Percentiles rank a stretch among this genome's conserved stretches.
These are phyloP conservation scores for Fragum whitleyi DNA, from an alignment of 2,888 invertebrate species.

Conservation along the genomic window DNA sequence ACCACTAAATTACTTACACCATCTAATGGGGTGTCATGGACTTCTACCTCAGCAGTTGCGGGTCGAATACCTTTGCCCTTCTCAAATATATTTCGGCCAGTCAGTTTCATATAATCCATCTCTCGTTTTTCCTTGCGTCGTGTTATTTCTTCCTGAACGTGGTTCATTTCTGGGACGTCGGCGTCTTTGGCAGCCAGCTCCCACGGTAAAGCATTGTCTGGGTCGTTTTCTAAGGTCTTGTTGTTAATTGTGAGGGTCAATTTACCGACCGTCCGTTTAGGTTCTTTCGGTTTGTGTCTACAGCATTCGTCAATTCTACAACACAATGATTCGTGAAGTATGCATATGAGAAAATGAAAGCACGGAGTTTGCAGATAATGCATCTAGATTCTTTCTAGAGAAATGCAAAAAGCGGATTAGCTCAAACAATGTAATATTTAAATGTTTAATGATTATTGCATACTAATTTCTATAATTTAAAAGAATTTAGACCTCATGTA, in stretches of 20 bases:
- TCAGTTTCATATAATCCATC: slow-evolving; percentile 42
- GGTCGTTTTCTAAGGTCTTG: slow-evolving; percentile 59
- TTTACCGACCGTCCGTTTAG: slow-evolving; percentile 54
- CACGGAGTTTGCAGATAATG: too few relatives aligned
- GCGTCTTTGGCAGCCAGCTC: slow-evolving; percentile 55
- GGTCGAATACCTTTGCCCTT: slow-evolving; percentile 53
- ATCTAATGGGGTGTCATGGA: background rate
- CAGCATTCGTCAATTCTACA: slow-evolving; percentile 47
- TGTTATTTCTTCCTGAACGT: slow-evolving; percentile 46
- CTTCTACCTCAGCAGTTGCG: slow-evolving; percentile 14
- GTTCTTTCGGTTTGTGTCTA: slow-evolving; percentile 47
- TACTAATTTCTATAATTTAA: too few relatives aligned
- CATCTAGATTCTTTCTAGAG: too few relatives aligned
- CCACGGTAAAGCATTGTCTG: slow-evolving; percentile 60
- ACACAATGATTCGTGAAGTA: too few relatives aligned
- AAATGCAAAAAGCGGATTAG: too few relatives aligned
- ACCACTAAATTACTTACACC: slow-evolving; percentile 6
- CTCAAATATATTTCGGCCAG: slow-evolving; percentile 47
- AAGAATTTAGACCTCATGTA: too few relatives aligned
- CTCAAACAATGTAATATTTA: too few relatives aligned
- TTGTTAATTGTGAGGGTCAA: slow-evolving; percentile 53
- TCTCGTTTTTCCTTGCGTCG: slow-evolving; percentile 42
- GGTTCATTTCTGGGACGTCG: slow-evolving; percentile 51
- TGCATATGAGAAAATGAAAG: too few relatives aligned
- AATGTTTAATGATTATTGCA: too few relatives aligned